Evolutionary conservation across 2,888 invertebrate genomes (phyloP), one percentile per base, ranked within the genome.

Genomic region (Tipula helvola): DNA sequence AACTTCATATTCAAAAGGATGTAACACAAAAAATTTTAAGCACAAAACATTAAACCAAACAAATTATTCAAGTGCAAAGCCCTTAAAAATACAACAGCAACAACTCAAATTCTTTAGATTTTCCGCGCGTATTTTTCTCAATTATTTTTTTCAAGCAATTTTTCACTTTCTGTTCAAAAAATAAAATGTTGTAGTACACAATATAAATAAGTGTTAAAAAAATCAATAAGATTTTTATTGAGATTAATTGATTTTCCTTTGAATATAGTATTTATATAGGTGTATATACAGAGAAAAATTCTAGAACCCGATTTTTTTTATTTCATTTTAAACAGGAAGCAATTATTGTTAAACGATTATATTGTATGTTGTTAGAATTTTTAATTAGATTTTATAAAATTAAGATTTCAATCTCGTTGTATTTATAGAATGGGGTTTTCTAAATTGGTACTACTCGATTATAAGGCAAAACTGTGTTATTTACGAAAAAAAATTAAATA

Each of bases 161-260:
- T 71, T 71, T 71, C 71, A 71, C 71, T 71, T 71, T 18, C 28
- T 71, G 71, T 71, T 71, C 28, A 18, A 71, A 28, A 39, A 71
- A 71, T 71, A 71, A 71, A 71, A 71, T 18, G 10, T 71, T 71
- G 71, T 71, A 28, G 10, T 71, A 71, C 71, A 71, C 71, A 71
- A 71, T 71, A 71, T 10, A 28, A 28, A 28, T 71, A 71, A 71
- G 71, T 71, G 71, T 71, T 71, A 28, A 71, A 71, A 71, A 71
- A 71, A 71, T 71, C 71, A 71, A 71, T 71, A 71, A 71, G 71
- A 71, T 71, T 71, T 71, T 71, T 71, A 71, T 71, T 71, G 71
- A 71, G 71, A 71, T 71, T 71, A 71, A 71, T 71, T 28, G 71
- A 71, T 71, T 71, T 71, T 71, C 3, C 71, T 71, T 57, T 57